A percentile compares a stretch with the other conserved stretches of the same genome.
phyloP scores from a whole-genome alignment of 1,140 invertebrate species.

The Zaprionus ornatus region DNA sequence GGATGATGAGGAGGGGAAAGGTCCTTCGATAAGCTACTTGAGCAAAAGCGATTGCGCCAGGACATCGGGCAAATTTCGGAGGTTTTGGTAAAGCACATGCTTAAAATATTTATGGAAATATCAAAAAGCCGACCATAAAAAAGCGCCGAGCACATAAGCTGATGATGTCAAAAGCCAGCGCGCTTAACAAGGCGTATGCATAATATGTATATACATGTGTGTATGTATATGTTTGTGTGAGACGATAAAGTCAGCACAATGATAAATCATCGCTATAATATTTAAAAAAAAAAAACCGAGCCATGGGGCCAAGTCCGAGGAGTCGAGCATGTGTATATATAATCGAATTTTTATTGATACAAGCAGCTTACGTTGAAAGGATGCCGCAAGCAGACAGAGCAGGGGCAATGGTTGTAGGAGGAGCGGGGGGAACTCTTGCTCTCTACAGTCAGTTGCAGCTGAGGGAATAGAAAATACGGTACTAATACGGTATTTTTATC shows the following conservation, averaged over 20 bases:
- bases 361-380: constrained; percentile 80
- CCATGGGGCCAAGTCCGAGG: neutral
- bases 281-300: constrained; percentile 43
- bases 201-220: constrained; percentile 22
- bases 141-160: constrained; percentile 45
- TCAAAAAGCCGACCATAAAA: constrained; percentile 28
- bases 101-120: constrained; percentile 82
- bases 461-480: constrained; percentile 68
- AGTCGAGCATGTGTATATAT: constrained; percentile 46
- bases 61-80: constrained; percentile 11
- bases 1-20: constrained; percentile 7
- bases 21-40: constrained; percentile 73
- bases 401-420: neutral
- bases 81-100: constrained; percentile 42
- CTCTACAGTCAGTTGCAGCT: constrained; percentile 34
- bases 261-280: constrained; percentile 74
- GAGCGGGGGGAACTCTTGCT: neutral
- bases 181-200: constrained; percentile 74
- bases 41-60: constrained; percentile 43
- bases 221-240: constrained; percentile 48
- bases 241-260: constrained; percentile 75
- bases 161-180: constrained; percentile 55
- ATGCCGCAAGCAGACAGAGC: constrained; percentile 35
- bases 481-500: constrained; percentile 78
- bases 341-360: constrained; percentile 83